These are phyloP conservation scores for Bolborhynchus lineola DNA, from an alignment of 2,113 vertebrate species.

Conservation along the genomic window DNA sequence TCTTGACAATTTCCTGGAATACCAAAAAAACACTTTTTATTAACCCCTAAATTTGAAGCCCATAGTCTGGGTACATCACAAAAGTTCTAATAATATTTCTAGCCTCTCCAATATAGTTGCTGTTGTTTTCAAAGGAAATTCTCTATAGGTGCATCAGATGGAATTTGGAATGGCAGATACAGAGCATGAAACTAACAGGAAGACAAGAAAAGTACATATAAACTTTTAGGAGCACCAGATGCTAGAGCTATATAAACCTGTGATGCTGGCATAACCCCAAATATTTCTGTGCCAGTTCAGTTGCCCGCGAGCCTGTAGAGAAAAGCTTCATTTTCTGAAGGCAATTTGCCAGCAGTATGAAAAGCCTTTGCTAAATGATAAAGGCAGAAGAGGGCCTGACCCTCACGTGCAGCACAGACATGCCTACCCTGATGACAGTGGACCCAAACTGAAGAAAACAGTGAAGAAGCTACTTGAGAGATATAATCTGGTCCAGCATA, in stretches of 20 bases:
- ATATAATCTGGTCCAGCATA: not conserved
- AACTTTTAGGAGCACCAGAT: not conserved
- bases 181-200: not conserved
- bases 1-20: conserved; percentile 72
- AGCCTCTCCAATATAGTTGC: not conserved
- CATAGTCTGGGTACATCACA: not conserved
- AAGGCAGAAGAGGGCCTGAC: not conserved
- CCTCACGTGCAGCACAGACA: not conserved
- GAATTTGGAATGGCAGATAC: not conserved
- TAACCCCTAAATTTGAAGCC: conserved; percentile 49
- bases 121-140: not conserved
- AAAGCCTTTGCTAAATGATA: not conserved
- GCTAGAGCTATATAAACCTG: not conserved
- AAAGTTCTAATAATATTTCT: not conserved
- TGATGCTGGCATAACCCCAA: not conserved
- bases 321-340: not conserved
- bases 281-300: not conserved
- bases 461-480: not conserved
- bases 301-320: not conserved
- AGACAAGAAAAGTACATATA: not conserved
- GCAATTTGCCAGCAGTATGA: not conserved
- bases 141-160: not conserved
- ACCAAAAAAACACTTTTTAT: conserved; percentile 49
- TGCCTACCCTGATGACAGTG: not conserved
- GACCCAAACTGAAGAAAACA: not conserved